Conservation (phyloP, 2,888 invertebrate genomes). For the Thumatha senex region DNA sequence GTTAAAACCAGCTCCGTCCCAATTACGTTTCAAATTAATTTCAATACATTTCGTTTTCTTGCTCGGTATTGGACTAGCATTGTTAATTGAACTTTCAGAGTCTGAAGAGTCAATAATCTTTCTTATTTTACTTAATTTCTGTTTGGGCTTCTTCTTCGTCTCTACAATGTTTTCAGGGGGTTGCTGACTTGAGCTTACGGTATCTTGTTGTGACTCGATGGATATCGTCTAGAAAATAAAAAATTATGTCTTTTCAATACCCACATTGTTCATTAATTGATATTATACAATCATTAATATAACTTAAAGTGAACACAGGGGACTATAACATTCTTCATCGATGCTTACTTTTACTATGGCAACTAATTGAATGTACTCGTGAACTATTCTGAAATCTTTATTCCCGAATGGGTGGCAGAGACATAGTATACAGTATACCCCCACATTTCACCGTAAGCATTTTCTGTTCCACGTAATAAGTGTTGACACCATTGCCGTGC, state of each 20-base stretch:
- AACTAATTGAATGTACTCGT: no score
- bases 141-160: conserved; percentile 5
- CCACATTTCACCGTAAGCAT: no score
- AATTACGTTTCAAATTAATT: conserved; percentile 14
- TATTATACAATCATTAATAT: no score
- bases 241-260: neutral
- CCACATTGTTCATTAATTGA: no score
- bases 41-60: neutral
- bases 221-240: conserved; percentile 14
- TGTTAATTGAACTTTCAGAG: conserved; percentile 8
- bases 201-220: conserved; percentile 33
- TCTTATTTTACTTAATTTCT: conserved; percentile 3
- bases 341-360: no score
- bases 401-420: no score
- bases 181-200: conserved; percentile 42
- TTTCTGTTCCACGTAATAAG: no score
- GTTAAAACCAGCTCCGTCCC: conserved; percentile 39
- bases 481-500: no score
- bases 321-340: no score
- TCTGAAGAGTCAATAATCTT: conserved; percentile 16
- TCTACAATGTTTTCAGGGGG: conserved; percentile 7
- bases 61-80: neutral
- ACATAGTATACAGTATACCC: no score
- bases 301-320: no score
- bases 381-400: no score